Conservation (phyloP, 2,113 vertebrate genomes). For the Corynorhinus townsendii region DNA sequence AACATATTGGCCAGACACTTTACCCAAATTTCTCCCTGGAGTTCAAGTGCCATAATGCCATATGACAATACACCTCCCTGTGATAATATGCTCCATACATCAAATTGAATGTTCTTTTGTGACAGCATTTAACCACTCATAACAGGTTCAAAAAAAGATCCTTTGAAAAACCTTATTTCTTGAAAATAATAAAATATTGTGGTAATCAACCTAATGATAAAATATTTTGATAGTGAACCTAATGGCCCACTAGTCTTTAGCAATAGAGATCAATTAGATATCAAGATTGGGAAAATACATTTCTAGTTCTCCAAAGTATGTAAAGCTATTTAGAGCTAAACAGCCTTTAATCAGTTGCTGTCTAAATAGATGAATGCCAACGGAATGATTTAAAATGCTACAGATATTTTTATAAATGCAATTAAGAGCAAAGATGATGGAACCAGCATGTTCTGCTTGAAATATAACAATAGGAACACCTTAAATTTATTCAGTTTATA, state of each 20-base stretch:
- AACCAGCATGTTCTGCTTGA: not conserved
- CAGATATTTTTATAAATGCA: conserved; percentile 22
- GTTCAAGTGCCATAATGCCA: conserved; percentile 51
- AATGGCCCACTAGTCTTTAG: conserved; percentile 19
- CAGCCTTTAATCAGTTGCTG: not conserved
- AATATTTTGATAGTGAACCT: not conserved
- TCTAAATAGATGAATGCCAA: conserved; percentile 39
- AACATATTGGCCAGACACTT: conserved; percentile 29
- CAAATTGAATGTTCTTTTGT: conserved; percentile 38
- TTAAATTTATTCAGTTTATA: not conserved
- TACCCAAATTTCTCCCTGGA: conserved; percentile 58
- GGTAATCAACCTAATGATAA: conserved; percentile 18
- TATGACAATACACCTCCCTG: not conserved
- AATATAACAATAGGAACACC: not conserved
- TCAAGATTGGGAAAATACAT: not conserved
- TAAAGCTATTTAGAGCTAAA: conserved; percentile 29
- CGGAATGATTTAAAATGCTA: conserved; percentile 9
- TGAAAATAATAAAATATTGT: conserved; percentile 23
- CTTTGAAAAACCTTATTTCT: conserved; percentile 16
- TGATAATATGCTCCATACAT: not conserved
- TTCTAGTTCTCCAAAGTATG: conserved; percentile 27
- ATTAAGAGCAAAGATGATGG: conserved; percentile 29
- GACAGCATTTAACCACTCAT: conserved; percentile 23
- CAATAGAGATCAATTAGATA: not conserved
- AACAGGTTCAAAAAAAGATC: not conserved